phyloP scores from a whole-genome alignment of 2,113 vertebrate genomes.

The Holacanthus passer region DNA sequence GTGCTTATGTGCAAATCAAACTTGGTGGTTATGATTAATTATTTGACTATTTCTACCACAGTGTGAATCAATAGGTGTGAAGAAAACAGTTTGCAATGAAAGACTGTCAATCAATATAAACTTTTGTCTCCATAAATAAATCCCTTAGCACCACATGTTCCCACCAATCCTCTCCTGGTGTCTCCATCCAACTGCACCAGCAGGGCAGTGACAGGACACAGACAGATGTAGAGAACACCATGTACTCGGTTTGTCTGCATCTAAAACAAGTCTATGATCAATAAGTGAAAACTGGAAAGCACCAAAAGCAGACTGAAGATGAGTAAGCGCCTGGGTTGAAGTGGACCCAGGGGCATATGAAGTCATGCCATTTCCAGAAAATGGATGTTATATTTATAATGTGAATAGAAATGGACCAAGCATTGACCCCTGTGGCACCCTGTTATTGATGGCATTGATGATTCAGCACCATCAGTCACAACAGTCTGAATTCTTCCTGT shows the following conservation, averaged over 20 bases:
- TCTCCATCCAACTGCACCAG: not conserved
- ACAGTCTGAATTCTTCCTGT: not conserved
- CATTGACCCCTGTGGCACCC: conserved; percentile 13
- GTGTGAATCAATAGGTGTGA: not conserved
- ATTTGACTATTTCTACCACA: not conserved
- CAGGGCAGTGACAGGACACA: not conserved
- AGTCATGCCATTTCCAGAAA: not conserved
- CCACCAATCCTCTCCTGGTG: not conserved
- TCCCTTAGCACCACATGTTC: not conserved
- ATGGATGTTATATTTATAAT: not conserved
- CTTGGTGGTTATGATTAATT: not conserved
- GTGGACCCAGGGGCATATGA: not conserved
- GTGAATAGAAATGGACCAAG: not conserved
- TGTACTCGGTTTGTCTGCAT: not conserved
- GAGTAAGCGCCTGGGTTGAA: not conserved
- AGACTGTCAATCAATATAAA: not conserved
- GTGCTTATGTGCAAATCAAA: not conserved
- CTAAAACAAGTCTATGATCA: not conserved
- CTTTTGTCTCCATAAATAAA: not conserved
- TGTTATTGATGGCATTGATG: not conserved
- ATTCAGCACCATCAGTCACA: not conserved
- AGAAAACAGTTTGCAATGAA: not conserved
- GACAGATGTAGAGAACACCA: not conserved
- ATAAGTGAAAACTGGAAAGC: not conserved
- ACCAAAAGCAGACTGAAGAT: not conserved